Evolutionary conservation across 1,140 invertebrate species (phyloP).

Genomic region (Carposina sasakii): DNA sequence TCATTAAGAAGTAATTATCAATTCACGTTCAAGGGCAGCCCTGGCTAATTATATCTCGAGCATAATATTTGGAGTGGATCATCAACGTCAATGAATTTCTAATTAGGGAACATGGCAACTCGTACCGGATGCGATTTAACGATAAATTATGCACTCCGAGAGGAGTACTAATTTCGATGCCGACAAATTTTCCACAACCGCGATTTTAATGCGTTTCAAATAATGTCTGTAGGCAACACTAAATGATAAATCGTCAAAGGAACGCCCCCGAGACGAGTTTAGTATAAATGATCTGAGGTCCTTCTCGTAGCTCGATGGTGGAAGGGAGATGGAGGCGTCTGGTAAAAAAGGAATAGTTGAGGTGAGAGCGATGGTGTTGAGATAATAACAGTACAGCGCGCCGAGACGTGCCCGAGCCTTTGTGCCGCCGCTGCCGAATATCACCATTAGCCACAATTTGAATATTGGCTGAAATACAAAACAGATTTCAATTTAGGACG

Average conservation of each 20-base stretch:
- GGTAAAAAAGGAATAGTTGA: constrained; percentile 63
- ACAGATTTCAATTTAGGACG: constrained; percentile 32
- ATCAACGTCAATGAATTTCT: constrained; percentile 57
- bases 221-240: constrained; percentile 69
- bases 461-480: constrained; percentile 33
- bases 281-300: constrained; percentile 52
- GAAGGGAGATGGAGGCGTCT: constrained; percentile 53
- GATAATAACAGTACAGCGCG: constrained; percentile 64
- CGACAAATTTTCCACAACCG: constrained; percentile 67
- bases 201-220: constrained; percentile 71
- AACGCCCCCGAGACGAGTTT: constrained; percentile 59
- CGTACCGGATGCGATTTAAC: constrained; percentile 50
- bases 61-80: constrained; percentile 24
- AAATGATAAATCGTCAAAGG: constrained; percentile 69
- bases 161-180: constrained; percentile 68
- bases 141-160: constrained; percentile 64
- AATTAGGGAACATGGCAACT: constrained; percentile 52
- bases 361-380: constrained; percentile 62
- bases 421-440: constrained; percentile 51
- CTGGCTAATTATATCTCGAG: too few relatives aligned
- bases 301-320: constrained; percentile 33
- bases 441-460: constrained; percentile 48
- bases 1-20: too few relatives aligned
- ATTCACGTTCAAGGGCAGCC: too few relatives aligned
- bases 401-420: constrained; percentile 34